phyloP scores from a whole-genome alignment of 2,888 invertebrate genomes.

The Ecdyonurus torrentis region DNA sequence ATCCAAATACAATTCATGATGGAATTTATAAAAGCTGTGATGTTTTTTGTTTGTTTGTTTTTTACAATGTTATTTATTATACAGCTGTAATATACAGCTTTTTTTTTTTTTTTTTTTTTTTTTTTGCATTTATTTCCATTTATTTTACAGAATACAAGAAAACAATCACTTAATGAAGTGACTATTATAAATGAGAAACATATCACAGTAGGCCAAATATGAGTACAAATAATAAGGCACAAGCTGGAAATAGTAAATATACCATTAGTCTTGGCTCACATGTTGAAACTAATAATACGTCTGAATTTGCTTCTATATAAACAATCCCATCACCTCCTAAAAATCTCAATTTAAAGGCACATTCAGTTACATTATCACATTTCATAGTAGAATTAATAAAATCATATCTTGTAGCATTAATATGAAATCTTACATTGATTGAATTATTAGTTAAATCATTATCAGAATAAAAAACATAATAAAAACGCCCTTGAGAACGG shows the following conservation, averaged over 20 bases:
- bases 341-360: constrained; percentile 53
- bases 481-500: constrained; percentile 63
- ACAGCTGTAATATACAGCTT: no score
- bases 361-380: constrained; percentile 61
- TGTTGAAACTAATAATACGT: constrained; percentile 43
- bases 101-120: no score
- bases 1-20: no score
- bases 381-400: constrained; percentile 50
- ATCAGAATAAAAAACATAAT: constrained; percentile 78
- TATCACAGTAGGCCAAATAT: constrained; percentile 65
- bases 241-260: constrained; percentile 63
- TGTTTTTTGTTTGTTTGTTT: no score
- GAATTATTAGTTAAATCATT: constrained; percentile 64
- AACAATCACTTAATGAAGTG: no score
- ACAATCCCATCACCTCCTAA: constrained; percentile 64
- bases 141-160: no score
- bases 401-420: constrained; percentile 68
- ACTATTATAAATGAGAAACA: no score
- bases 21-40: no score
- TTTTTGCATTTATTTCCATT: no score
- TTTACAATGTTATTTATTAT: no score
- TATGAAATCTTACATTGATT: constrained; percentile 69
- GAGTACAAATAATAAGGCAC: constrained; percentile 56
- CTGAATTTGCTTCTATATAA: constrained; percentile 48
- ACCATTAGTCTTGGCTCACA: constrained; percentile 65